Percentiles rank a stretch among this genome's conserved stretches.
phyloP scores from a whole-genome alignment of 1,140 invertebrate species.

The Halictus rubicundus region DNA sequence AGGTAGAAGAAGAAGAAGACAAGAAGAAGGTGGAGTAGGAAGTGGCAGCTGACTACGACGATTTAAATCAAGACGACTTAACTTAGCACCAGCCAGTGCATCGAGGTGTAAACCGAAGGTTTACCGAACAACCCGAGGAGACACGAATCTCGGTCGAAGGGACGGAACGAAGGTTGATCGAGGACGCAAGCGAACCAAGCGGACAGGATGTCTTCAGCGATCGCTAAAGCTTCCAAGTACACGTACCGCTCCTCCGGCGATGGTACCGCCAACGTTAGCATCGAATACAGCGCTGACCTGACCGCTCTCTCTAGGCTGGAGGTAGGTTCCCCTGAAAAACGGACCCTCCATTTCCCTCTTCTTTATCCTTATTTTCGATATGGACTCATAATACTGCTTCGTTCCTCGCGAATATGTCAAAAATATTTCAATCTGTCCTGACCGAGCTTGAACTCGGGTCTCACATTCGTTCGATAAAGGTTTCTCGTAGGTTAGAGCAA shows the following conservation, averaged over 20 bases:
- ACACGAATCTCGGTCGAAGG: conserved; percentile 25
- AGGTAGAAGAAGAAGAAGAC: conserved; percentile 62
- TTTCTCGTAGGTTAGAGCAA: background rate
- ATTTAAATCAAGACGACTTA: conserved; percentile 37
- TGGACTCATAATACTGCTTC: background rate
- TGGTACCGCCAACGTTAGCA: conserved; percentile 92
- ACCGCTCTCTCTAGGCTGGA: conserved; percentile 95
- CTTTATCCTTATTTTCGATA: background rate
- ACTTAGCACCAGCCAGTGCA: conserved; percentile 27
- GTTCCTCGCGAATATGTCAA: background rate
- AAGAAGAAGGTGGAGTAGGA: conserved; percentile 42
- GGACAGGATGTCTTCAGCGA: conserved; percentile 84
- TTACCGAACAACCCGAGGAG: conserved; percentile 18
- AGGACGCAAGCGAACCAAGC: conserved; percentile 49
- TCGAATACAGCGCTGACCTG: conserved; percentile 95
- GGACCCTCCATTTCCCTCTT: background rate
- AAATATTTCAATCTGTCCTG: background rate
- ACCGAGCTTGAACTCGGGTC: no score
- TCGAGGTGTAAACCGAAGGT: conserved; percentile 36
- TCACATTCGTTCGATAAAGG: no score
- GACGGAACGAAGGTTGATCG: conserved; percentile 34
- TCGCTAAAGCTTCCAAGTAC: conserved; percentile 93
- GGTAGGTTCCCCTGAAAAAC: conserved; percentile 83
- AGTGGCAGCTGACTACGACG: conserved; percentile 30
- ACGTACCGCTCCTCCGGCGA: conserved; percentile 91